phyloP scores from a whole-genome alignment of 2,888 invertebrate species.

The Drosophila falleni region DNA sequence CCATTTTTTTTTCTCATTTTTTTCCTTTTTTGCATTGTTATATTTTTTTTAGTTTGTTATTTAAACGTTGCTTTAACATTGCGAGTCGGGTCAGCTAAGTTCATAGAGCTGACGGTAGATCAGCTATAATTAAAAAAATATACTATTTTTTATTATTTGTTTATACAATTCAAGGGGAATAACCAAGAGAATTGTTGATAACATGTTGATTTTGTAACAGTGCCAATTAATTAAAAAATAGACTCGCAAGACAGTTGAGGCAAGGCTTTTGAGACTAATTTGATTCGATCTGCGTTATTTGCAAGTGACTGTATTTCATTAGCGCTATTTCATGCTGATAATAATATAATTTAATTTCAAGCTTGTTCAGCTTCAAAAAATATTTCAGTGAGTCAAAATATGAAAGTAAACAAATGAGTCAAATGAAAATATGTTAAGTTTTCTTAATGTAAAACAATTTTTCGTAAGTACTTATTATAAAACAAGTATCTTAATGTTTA shows the following conservation, averaged over 20 bases:
- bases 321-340: too few species aligned
- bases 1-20: conserved; percentile 17
- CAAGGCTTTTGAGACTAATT: too few species aligned
- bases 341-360: background rate
- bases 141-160: background rate
- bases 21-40: conserved; percentile 1
- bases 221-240: background rate
- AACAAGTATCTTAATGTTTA: too few species aligned
- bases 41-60: conserved; percentile 11
- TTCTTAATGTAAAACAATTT: background rate
- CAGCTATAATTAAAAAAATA: background rate
- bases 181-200: conserved; percentile 3
- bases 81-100: conserved; percentile 1
- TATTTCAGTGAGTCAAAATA: background rate
- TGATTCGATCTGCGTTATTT: too few species aligned
- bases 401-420: background rate
- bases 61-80: conserved; percentile 39
- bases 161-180: background rate
- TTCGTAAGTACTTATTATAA: too few species aligned
- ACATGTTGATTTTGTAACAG: background rate
- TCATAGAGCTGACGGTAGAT: conserved; percentile 1
- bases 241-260: too few species aligned
- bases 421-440: background rate
- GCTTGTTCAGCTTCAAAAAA: background rate
- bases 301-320: too few species aligned